Evolutionary conservation across 2,113 vertebrate species (phyloP).

Genomic region (Synchiropus splendidus): DNA sequence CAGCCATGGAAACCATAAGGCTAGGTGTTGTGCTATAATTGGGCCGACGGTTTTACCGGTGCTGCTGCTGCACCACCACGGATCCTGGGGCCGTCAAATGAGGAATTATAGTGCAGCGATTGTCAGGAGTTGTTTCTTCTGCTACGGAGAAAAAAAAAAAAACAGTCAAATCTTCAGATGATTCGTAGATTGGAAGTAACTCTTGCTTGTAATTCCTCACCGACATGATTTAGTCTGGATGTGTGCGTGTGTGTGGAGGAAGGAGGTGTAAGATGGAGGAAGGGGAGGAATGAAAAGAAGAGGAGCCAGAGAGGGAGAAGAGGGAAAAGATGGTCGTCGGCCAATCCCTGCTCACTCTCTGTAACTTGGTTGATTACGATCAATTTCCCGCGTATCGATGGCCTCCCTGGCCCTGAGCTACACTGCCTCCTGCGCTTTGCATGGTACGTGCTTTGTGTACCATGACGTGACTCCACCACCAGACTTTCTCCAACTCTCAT

Average conservation of each 20-base stretch:
- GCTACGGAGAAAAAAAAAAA: too few relatives aligned
- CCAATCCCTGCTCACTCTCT: constrained; percentile 61
- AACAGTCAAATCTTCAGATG: too few relatives aligned
- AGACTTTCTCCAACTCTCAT: constrained; percentile 13
- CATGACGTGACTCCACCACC: constrained; percentile 55
- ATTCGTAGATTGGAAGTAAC: too few relatives aligned
- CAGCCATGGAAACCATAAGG: constrained; percentile 90
- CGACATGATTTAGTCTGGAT: constrained; percentile 1
- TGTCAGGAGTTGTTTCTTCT: too few relatives aligned
- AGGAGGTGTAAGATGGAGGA: constrained; percentile 32
- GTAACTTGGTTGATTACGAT: constrained; percentile 75
- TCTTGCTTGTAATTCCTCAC: background rate
- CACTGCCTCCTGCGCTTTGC: constrained; percentile 64
- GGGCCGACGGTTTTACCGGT: constrained; percentile 74
- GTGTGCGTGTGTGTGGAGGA: constrained; percentile 18
- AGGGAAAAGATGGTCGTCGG: constrained; percentile 38
- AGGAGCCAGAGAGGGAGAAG: constrained; percentile 20
- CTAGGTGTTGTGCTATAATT: constrained; percentile 81
- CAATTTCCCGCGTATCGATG: constrained; percentile 74
- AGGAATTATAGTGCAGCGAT: constrained; percentile 62
- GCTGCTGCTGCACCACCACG: constrained; percentile 69
- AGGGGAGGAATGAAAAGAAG: constrained; percentile 21
- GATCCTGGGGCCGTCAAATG: constrained; percentile 68
- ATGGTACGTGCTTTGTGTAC: constrained; percentile 70
- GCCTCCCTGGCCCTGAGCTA: constrained; percentile 68